A percentile compares a stretch with the other conserved stretches of the same genome.
Evolutionary conservation across 2,888 invertebrate species (phyloP).

Genomic region (Troilus luridus): DNA sequence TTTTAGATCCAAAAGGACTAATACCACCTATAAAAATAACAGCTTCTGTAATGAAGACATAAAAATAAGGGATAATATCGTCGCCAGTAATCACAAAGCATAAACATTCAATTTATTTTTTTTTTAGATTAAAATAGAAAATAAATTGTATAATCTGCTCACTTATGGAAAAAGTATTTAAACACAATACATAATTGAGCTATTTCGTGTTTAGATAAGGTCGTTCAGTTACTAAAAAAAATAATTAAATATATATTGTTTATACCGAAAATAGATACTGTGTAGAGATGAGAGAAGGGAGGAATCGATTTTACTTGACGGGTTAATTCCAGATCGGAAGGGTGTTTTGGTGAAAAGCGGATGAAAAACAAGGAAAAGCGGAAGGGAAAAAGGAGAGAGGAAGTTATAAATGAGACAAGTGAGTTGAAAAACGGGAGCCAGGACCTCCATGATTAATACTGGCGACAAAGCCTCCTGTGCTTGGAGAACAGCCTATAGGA

Average conservation of each 20-base stretch:
- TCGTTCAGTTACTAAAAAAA: too few relatives aligned
- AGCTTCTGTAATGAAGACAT: too few relatives aligned
- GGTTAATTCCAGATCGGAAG: constrained; percentile 21
- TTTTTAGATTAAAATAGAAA: not conserved
- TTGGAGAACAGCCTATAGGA: not conserved
- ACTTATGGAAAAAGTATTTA: too few relatives aligned
- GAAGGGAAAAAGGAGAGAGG: constrained; percentile 23
- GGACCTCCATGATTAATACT: constrained; percentile 23
- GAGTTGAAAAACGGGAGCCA: constrained; percentile 44
- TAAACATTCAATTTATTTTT: not conserved
- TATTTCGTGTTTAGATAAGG: too few relatives aligned
- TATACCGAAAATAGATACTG: too few relatives aligned
- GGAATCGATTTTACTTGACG: not conserved
- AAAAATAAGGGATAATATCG: too few relatives aligned
- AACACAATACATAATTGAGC: too few relatives aligned
- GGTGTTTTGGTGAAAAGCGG: constrained; percentile 29
- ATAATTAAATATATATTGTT: too few relatives aligned
- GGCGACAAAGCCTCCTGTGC: constrained; percentile 8
- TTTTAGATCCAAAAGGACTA: too few relatives aligned
- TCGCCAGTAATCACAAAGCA: too few relatives aligned
- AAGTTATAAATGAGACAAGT: constrained; percentile 48
- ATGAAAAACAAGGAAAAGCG: constrained; percentile 39
- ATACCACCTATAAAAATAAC: too few relatives aligned
- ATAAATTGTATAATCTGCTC: too few relatives aligned
- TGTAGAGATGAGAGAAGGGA: not conserved